Percentiles rank a stretch among this genome's conserved stretches.
phyloP scores from a whole-genome alignment of 2,888 invertebrate species.

The Plutella xylostella region DNA sequence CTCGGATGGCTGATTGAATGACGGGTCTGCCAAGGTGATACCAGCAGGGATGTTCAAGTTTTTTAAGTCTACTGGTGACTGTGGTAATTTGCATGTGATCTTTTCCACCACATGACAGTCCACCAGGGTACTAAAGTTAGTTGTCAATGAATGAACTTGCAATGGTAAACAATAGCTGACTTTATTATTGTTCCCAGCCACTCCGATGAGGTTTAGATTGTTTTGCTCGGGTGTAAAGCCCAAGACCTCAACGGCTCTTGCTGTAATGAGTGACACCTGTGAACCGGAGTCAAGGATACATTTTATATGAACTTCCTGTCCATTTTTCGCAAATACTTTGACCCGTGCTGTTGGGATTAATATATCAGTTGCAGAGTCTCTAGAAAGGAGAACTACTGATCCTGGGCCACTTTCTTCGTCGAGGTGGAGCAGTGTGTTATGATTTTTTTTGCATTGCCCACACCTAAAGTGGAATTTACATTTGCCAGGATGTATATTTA shows the following conservation, averaged over 20 bases:
- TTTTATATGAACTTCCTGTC: neutral
- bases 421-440: slow-evolving; percentile 14
- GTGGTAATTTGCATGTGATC: neutral
- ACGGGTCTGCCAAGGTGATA: neutral
- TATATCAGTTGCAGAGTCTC: slow-evolving; percentile 12
- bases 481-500: neutral
- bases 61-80: neutral
- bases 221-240: neutral
- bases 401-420: slow-evolving; percentile 15
- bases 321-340: neutral
- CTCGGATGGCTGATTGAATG: neutral
- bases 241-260: neutral
- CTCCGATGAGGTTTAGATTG: neutral
- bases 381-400: slow-evolving; percentile 17
- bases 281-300: neutral
- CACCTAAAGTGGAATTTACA: neutral
- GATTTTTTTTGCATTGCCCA: neutral
- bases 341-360: slow-evolving; percentile 4
- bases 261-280: neutral
- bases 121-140: neutral
- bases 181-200: neutral
- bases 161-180: neutral
- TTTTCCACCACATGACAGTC: neutral
- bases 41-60: neutral
- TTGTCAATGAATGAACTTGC: neutral